Conservation (phyloP, 2,113 vertebrate species). For the Chloebia gouldiae region DNA sequence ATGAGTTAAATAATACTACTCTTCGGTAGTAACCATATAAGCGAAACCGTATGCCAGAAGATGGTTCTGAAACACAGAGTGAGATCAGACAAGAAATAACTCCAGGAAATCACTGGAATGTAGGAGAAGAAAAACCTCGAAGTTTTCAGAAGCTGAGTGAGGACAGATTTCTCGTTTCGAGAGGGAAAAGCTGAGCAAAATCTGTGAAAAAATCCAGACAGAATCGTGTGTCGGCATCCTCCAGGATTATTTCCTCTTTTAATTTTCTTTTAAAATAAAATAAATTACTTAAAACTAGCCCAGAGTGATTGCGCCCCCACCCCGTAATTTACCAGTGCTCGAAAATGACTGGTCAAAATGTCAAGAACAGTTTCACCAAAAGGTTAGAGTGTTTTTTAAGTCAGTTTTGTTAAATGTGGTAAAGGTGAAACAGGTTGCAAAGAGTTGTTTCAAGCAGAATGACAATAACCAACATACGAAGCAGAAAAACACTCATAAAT, state of each 20-base stretch:
- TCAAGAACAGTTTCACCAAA: slow-evolving; percentile 68
- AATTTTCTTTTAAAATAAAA: neutral
- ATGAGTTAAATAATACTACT: neutral
- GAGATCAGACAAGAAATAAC: neutral
- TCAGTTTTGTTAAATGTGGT: slow-evolving; percentile 68
- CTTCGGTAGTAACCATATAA: neutral
- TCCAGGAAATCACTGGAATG: neutral
- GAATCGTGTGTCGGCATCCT: neutral
- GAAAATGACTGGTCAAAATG: slow-evolving; percentile 61
- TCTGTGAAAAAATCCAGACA: neutral
- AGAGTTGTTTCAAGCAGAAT: slow-evolving; percentile 71
- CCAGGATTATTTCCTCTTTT: neutral
- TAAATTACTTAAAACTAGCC: neutral
- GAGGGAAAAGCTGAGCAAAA: neutral
- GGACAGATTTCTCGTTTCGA: neutral
- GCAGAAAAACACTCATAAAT: slow-evolving; percentile 79
- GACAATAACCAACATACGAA: slow-evolving; percentile 77
- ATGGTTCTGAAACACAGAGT: neutral
- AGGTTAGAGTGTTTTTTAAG: slow-evolving; percentile 70
- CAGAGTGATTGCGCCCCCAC: neutral
- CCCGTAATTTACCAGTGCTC: slow-evolving; percentile 15
- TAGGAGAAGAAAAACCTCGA: neutral
- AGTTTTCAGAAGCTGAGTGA: neutral
- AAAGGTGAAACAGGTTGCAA: slow-evolving; percentile 76
- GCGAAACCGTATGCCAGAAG: neutral